Evolutionary conservation across 2,888 invertebrate genomes (phyloP), one percentile per base, ranked within the genome.

Genomic region (Schizaphis graminum): DNA sequence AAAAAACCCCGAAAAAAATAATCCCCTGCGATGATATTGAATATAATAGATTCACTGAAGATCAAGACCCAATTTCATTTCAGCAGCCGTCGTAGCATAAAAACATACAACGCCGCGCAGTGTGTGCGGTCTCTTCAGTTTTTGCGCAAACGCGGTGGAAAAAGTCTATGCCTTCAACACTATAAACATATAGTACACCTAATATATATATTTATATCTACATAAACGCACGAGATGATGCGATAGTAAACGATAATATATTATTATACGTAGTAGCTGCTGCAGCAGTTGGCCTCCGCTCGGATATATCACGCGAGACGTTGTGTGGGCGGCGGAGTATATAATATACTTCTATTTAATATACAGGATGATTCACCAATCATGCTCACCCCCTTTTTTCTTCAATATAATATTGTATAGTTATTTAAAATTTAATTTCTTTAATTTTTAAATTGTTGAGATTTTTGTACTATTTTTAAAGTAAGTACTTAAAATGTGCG

Each of bases 61-160:
- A 53, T 24, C 41, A 35, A 57, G 85, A 57, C 57, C 47, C 77
- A 44, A 91, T 85, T 91, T 57, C 77, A 77, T 77, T 77, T 77
- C 77, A 8, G 35, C 35, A 77, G 56, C 5, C 89, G 56, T 26
- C 56, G 56, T 35, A 41, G 56, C 35, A 10, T 41, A 89, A 57
- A 56, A 77, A 77, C 89, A 53, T 35, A 57, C 44, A 77, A 77
- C 16, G 49, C 67, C 10, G 67, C 13, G 35, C 56, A 35, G n/a
- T 57, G 91, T 91, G 91, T 91, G 91, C 91, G 91, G 91, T 91
- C 91, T 67, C 35, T 57, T 35, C 24, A 86, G 57, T 57, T 86
- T 86, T 91, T 24, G 57, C 91, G 91, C 57, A n/a, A 91, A 57
- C 56, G 44, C 85, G 57, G 85, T n/a, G 77, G 21, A 77, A 77